These are phyloP conservation scores for Habroteleia sp. DNA, from an alignment of 2,888 invertebrate genomes.

Conservation along the genomic window DNA sequence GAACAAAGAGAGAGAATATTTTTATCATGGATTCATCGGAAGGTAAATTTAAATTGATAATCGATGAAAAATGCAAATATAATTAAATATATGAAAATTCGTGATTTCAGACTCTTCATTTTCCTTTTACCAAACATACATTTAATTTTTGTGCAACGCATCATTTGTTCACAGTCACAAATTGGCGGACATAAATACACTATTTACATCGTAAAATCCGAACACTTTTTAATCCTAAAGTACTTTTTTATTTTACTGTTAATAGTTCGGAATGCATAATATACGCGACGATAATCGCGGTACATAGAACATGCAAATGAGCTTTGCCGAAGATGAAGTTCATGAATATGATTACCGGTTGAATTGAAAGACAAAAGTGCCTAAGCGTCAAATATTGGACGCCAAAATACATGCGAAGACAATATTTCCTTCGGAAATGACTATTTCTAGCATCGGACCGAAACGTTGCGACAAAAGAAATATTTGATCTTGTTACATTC, in stretches of 20 bases:
- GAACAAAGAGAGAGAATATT: no score
- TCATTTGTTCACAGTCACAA: slow-evolving; percentile 43
- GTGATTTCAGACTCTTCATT: slow-evolving; percentile 31
- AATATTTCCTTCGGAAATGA: background rate
- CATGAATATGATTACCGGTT: slow-evolving; percentile 27
- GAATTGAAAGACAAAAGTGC: slow-evolving; percentile 15
- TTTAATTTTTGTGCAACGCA: slow-evolving; percentile 33
- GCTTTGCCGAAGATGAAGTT: slow-evolving; percentile 22
- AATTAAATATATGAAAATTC: slow-evolving; percentile 13
- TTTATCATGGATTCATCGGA: no score
- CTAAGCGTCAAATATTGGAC: background rate
- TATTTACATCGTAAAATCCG: slow-evolving; percentile 53
- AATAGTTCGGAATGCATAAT: slow-evolving; percentile 43
- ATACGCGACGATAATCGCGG: slow-evolving; percentile 33
- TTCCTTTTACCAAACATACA: slow-evolving; percentile 40
- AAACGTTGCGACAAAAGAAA: background rate
- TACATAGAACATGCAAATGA: slow-evolving; percentile 39
- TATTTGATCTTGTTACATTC: background rate
- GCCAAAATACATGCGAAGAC: background rate
- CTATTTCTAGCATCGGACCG: background rate
- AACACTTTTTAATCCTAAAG: slow-evolving; percentile 33
- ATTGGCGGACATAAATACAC: slow-evolving; percentile 54
- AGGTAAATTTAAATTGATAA: slow-evolving; percentile 5
- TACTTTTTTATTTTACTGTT: slow-evolving; percentile 10
- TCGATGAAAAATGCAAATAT: slow-evolving; percentile 33